phyloP scores from a whole-genome alignment of 2,797 vertebrate species.

The Onychomys torridus region DNA sequence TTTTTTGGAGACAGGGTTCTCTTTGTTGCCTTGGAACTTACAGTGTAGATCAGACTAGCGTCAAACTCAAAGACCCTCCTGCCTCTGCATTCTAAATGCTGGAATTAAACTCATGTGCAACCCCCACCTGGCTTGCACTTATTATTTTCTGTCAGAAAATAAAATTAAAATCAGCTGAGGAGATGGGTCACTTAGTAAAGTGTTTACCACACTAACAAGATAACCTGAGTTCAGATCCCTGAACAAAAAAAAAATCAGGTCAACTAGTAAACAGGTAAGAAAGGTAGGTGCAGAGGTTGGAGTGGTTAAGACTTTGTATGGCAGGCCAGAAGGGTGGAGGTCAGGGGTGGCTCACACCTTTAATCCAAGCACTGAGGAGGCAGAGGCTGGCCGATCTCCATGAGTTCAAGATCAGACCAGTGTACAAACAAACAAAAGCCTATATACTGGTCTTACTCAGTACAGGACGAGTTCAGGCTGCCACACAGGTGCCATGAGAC shows the following conservation, averaged over 20 bases:
- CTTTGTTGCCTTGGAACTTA: neutral
- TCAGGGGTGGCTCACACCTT: neutral
- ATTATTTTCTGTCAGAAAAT: neutral
- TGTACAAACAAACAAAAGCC: neutral
- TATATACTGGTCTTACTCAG: slow-evolving; percentile 77
- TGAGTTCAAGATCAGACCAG: neutral
- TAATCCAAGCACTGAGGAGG: neutral
- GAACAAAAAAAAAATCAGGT: neutral
- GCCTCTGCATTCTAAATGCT: neutral
- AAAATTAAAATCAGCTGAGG: neutral
- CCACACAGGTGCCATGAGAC: slow-evolving; percentile 92
- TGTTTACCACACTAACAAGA: neutral
- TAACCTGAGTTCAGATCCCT: neutral
- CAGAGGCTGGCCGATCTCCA: neutral
- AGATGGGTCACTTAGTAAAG: neutral
- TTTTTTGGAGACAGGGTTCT: neutral
- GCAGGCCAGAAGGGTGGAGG: neutral
- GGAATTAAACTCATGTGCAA: neutral
- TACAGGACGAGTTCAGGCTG: slow-evolving; percentile 94
- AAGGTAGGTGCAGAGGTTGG: neutral
- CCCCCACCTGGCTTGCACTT: neutral
- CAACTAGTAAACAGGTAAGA: neutral
- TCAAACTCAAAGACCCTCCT: neutral
- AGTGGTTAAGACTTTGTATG: neutral
- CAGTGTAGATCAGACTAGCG: too few relatives aligned